Base-by-base conservation (phyloP, 2,888 invertebrate species). In the Caenorhabditis angaria region DNA sequence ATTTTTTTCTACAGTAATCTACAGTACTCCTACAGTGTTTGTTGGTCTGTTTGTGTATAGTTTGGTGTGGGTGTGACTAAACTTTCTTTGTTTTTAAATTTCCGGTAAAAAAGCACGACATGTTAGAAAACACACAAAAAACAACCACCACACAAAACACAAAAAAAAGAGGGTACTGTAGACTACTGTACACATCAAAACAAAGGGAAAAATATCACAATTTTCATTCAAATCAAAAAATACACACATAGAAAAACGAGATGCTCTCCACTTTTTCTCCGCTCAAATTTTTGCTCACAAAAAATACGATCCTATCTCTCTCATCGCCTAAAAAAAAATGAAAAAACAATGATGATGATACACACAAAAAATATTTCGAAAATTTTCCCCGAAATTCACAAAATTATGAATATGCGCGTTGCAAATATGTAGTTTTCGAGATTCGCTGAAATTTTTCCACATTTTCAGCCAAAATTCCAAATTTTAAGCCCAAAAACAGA, bases 371-470 rank as follows among this genome's bases (percentile, higher is more conserved):
- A 27, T n/a, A n/a, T n/a, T n/a, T 3, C 22, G 24, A 25, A 25
- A 54, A 24, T 24, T 54, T 27, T 32, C 32, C 41, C 14, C 14
- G 41, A 10, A 2, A 18, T 12, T 12, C 10, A 12, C 41, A 6
- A 47, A 18, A 47, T 70, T 29, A 70, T n/a, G 71, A 57, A 60
- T 63, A 66, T 6, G 63, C 60, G 35, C 60, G 66, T 60, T 71
- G 71, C 35, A 63, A 60, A 66, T 50, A 66, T 71, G 58, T 66
- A 56, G 71, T 63, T 59, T 63, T 41, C 56, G 63, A 24, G n/a
- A n/a, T n/a, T n/a, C n/a, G n/a, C n/a, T n/a, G n/a, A n/a, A n/a
- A n/a, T n/a, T n/a, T 28, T 71, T 71, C 59, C 22, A 51, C 47
- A 51, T 47, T 48, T 56, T 59, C 71, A 66, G 71, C 28, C 66